A percentile compares a stretch with the other conserved stretches of the same genome.
phyloP scores from a whole-genome alignment of 92 coral and sea anemone species.

The Porites rus region DNA sequence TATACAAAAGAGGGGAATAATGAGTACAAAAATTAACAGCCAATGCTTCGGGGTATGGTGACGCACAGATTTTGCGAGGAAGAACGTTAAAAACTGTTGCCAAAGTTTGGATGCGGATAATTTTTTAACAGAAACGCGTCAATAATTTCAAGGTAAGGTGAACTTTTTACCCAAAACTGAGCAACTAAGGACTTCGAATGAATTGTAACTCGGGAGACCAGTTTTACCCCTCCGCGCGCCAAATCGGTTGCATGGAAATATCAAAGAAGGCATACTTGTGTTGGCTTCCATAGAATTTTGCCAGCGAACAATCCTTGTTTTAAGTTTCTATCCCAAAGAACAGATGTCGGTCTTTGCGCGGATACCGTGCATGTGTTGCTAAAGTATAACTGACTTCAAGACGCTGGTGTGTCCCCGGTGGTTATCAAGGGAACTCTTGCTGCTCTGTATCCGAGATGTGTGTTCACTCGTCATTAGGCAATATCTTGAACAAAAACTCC shows the following conservation, averaged over 20 bases:
- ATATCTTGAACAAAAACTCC: background rate
- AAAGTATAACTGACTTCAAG: background rate
- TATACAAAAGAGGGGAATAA: slow-evolving; percentile 32
- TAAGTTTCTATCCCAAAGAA: slow-evolving; percentile 38
- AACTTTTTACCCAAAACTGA: background rate
- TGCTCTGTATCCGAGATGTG: too few species aligned
- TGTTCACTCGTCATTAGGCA: background rate
- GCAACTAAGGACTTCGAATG: slow-evolving; percentile 53
- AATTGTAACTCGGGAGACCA: slow-evolving; percentile 83
- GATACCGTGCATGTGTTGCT: background rate
- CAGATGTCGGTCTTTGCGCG: slow-evolving; percentile 5
- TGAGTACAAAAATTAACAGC: slow-evolving; percentile 13
- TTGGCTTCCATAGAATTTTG: slow-evolving; percentile 90
- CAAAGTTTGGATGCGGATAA: background rate
- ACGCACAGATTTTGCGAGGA: slow-evolving; percentile 1
- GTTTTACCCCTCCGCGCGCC: slow-evolving; percentile 11
- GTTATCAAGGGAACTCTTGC: too few species aligned
- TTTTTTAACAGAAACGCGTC: background rate
- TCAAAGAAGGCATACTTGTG: slow-evolving; percentile 73
- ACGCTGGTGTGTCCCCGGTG: background rate
- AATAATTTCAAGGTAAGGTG: slow-evolving; percentile 15
- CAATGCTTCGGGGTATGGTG: slow-evolving; percentile 3
- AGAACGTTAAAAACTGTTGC: background rate
- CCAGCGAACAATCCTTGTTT: slow-evolving; percentile 74
- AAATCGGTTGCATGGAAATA: slow-evolving; percentile 88